These are phyloP conservation scores for Psittacula cyanocephala DNA, from an alignment of 2,113 vertebrate genomes.

Conservation along the genomic window DNA sequence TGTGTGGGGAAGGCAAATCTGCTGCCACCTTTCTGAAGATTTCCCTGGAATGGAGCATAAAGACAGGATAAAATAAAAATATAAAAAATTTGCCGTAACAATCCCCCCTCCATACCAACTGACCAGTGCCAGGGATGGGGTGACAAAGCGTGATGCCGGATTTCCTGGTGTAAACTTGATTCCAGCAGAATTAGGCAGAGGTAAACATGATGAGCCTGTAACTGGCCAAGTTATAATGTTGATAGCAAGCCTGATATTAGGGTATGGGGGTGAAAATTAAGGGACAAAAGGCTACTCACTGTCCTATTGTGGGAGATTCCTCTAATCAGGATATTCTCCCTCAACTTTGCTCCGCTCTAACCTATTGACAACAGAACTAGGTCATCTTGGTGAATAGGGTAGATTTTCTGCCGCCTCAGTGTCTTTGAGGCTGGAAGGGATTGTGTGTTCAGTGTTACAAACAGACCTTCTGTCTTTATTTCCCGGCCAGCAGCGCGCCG, in stretches of 20 bases:
- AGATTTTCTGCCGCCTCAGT: not conserved
- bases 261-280: not conserved
- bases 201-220: accelerated
- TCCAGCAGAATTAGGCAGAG: not conserved
- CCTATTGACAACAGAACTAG: slow-evolving; percentile 20
- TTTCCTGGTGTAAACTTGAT: not conserved
- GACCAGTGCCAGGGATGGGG: accelerated
- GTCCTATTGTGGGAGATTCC: not conserved
- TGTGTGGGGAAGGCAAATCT: not conserved
- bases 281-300: not conserved
- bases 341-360: not conserved
- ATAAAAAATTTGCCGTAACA: not conserved
- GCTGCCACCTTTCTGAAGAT: not conserved
- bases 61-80: not conserved
- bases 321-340: slow-evolving; percentile 10
- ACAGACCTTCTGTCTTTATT: slow-evolving; percentile 11
- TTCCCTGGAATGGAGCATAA: not conserved
- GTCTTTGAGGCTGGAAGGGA: slow-evolving; percentile 31
- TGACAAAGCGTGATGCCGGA: accelerated
- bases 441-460: slow-evolving; percentile 15
- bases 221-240: accelerated
- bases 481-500: not conserved
- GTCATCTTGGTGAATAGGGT: not conserved
- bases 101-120: not conserved
- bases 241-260: not conserved